phyloP scores from a whole-genome alignment of 1,140 invertebrate genomes.

The Drosophila nebulosa region DNA sequence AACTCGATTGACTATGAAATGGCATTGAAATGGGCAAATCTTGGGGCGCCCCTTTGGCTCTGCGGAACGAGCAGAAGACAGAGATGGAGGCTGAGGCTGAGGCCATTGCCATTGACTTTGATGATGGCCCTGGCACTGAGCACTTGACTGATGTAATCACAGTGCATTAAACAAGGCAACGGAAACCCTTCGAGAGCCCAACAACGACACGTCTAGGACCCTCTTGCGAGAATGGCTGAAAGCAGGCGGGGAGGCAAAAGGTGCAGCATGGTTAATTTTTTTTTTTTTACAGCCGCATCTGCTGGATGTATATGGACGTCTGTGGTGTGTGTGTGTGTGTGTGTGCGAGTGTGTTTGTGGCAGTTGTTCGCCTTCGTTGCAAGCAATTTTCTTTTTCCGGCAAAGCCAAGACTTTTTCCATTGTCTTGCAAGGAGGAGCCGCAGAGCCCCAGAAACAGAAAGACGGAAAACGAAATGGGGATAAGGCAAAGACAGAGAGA shows the following conservation, averaged over 20 bases:
- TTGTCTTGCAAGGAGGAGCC: slow-evolving; percentile 29
- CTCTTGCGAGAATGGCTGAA: background rate
- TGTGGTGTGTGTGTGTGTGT: background rate
- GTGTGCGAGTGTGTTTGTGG: background rate
- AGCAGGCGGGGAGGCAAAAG: background rate
- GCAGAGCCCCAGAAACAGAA: background rate
- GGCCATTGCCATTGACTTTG: slow-evolving; percentile 21
- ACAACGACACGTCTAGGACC: slow-evolving; percentile 41
- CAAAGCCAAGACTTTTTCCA: slow-evolving; percentile 29
- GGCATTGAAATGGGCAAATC: slow-evolving; percentile 48
- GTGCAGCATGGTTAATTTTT: slow-evolving; percentile 30
- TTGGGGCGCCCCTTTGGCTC: background rate
- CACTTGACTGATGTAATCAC: slow-evolving; percentile 53
- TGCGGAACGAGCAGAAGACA: background rate
- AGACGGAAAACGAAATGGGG: slow-evolving; percentile 33
- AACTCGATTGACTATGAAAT: slow-evolving; percentile 24
- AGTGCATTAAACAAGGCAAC: slow-evolving; percentile 51
- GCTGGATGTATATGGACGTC: too few relatives aligned
- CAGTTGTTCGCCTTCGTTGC: slow-evolving; percentile 20
- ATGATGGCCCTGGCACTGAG: slow-evolving; percentile 37
- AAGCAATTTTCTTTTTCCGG: slow-evolving; percentile 41
- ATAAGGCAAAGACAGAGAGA: slow-evolving; percentile 19
- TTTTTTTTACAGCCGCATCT: slow-evolving; percentile 51
- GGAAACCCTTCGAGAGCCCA: slow-evolving; percentile 36
- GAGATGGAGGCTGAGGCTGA: background rate